These are phyloP conservation scores for Drosophila prolongata DNA, from an alignment of 2,888 invertebrate species.

Conservation along the genomic window DNA sequence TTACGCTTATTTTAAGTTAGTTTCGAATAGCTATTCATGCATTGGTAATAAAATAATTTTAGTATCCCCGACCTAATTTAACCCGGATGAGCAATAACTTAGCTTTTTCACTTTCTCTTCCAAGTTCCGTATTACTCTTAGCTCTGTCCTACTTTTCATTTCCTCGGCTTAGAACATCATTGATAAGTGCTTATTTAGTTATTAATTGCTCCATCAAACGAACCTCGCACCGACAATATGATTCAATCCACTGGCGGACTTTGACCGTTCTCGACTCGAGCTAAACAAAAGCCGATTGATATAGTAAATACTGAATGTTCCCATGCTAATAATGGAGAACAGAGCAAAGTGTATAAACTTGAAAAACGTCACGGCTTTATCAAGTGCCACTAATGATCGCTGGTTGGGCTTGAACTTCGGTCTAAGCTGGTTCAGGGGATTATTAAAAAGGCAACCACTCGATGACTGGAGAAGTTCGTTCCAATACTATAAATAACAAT, in stretches of 20 bases:
- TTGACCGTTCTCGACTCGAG: constrained; percentile 42
- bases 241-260: constrained; percentile 56
- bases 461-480: constrained; percentile 16
- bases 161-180: constrained; percentile 13
- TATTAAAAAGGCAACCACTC: not conserved
- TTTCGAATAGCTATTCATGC: too few relatives aligned
- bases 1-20: too few relatives aligned
- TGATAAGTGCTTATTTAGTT: constrained; percentile 41
- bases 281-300: constrained; percentile 54
- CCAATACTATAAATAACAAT: constrained; percentile 36
- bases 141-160: not conserved
- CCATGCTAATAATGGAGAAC: constrained; percentile 39
- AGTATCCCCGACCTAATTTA: too few relatives aligned
- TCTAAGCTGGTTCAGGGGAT: constrained; percentile 45
- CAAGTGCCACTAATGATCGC: constrained; percentile 18
- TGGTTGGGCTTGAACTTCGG: constrained; percentile 15
- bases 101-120: constrained; percentile 4
- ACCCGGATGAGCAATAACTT: too few relatives aligned
- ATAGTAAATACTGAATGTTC: constrained; percentile 14
- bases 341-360: constrained; percentile 24
- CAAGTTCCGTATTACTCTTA: not conserved
- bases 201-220: constrained; percentile 47
- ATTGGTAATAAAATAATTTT: too few relatives aligned
- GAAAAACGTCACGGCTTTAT: constrained; percentile 39
- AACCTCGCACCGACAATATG: constrained; percentile 36